Conservation (phyloP, 2,113 vertebrate genomes). For the Eira barbara region DNA sequence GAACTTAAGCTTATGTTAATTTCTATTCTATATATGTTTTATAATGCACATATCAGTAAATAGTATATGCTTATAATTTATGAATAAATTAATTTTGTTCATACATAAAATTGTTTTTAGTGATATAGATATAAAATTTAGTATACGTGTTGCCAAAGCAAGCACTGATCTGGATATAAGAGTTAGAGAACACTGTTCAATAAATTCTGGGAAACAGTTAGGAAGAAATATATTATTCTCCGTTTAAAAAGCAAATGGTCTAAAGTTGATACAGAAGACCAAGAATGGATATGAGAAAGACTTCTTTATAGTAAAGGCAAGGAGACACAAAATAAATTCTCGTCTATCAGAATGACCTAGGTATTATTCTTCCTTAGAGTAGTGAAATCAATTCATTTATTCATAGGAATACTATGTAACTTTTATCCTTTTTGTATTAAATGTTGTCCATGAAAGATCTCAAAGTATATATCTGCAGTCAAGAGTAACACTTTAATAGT, state of each 20-base stretch:
- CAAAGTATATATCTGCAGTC: background rate
- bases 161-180: background rate
- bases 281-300: background rate
- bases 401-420: background rate
- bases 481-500: background rate
- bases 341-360: background rate
- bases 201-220: background rate
- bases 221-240: background rate
- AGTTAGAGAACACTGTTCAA: background rate
- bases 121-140: background rate
- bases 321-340: background rate
- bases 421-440: background rate
- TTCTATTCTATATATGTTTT: background rate
- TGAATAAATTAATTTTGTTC: background rate
- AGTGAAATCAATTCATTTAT: background rate
- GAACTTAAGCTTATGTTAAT: background rate
- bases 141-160: background rate
- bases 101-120: background rate
- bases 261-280: background rate
- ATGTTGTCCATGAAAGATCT: background rate
- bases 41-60: background rate
- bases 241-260: background rate
- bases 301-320: background rate
- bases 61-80: background rate
- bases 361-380: background rate